Conservation (phyloP, 1,140 invertebrate genomes). For the Lordiphosa stackelbergi region DNA sequence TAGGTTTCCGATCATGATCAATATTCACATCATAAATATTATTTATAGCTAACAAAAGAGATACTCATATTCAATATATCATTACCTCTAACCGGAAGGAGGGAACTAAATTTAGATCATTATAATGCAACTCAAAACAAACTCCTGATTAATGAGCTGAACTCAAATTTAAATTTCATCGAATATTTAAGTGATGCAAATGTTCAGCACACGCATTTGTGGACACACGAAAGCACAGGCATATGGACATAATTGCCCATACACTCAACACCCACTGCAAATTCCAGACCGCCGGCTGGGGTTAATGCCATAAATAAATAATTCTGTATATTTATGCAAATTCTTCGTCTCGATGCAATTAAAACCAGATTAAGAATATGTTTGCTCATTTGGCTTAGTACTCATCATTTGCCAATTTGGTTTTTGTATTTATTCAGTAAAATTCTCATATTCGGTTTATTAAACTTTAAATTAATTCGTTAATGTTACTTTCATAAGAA, state of each 20-base stretch:
- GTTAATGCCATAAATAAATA: conserved; percentile 12
- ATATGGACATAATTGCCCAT: too few species aligned
- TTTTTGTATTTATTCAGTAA: conserved; percentile 65
- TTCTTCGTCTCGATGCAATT: conserved; percentile 5
- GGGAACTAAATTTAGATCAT: too few species aligned
- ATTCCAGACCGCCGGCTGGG: neutral
- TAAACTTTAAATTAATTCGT: conserved; percentile 74
- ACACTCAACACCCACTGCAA: conserved; percentile 9
- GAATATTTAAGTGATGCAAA: too few species aligned
- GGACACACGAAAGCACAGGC: too few species aligned
- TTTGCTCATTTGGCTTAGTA: conserved; percentile 2
- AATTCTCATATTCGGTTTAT: conserved; percentile 70
- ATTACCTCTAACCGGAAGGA: too few species aligned
- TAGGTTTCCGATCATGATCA: too few species aligned
- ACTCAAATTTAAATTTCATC: neutral
- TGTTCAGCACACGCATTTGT: conserved; percentile 1
- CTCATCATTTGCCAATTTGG: conserved; percentile 26
- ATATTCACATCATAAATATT: too few species aligned
- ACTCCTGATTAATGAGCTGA: too few species aligned
- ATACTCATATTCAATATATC: too few species aligned
- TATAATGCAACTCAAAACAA: too few species aligned
- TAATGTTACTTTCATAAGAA: conserved; percentile 75
- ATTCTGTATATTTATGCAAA: conserved; percentile 9
- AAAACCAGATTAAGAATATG: conserved; percentile 8
- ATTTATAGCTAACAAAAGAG: too few species aligned